phyloP scores from a whole-genome alignment of 2,888 invertebrate species.

The Volucella zonaria region DNA sequence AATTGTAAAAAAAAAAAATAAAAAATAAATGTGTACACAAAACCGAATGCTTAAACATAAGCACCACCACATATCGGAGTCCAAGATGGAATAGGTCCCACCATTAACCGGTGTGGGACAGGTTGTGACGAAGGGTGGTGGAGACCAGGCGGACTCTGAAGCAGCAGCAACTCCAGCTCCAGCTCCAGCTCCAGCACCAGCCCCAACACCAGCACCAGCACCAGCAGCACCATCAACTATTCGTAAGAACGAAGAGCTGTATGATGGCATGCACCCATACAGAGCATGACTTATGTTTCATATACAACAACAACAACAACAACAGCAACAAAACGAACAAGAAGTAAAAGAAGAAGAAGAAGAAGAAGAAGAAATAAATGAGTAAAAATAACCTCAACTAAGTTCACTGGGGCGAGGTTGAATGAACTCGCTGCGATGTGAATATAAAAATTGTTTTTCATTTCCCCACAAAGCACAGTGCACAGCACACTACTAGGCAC shows the following conservation, averaged over 20 bases:
- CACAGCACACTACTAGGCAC: conserved; percentile 18
- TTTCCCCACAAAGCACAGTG: conserved; percentile 50
- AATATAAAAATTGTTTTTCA: conserved; percentile 71
- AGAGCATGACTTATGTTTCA: conserved; percentile 72
- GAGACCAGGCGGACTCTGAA: conserved; percentile 23
- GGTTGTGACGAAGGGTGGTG: conserved; percentile 17
- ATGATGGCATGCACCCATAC: conserved; percentile 69
- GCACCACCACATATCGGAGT: conserved; percentile 58
- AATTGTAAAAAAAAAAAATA: conserved; percentile 49
- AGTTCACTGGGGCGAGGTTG: conserved; percentile 83
- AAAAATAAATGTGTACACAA: conserved; percentile 44
- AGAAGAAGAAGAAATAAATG: conserved; percentile 64
- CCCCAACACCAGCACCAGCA: not conserved
- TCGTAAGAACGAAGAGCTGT: conserved; percentile 37
- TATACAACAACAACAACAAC: conserved; percentile 56
- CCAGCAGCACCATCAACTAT: conserved; percentile 36
- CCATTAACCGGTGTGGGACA: conserved; percentile 46
- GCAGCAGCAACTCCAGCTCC: conserved; percentile 1
- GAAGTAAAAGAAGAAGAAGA: conserved; percentile 46
- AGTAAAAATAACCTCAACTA: conserved; percentile 82
- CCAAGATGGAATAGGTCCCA: conserved; percentile 39
- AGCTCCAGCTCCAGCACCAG: conserved; percentile 22
- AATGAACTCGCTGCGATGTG: conserved; percentile 80
- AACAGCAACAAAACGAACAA: conserved; percentile 45
- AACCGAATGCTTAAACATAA: conserved; percentile 66